Percentiles rank a stretch among this genome's conserved stretches.
phyloP scores from a whole-genome alignment of 1,140 invertebrate species.

The Anoplophora glabripennis region DNA sequence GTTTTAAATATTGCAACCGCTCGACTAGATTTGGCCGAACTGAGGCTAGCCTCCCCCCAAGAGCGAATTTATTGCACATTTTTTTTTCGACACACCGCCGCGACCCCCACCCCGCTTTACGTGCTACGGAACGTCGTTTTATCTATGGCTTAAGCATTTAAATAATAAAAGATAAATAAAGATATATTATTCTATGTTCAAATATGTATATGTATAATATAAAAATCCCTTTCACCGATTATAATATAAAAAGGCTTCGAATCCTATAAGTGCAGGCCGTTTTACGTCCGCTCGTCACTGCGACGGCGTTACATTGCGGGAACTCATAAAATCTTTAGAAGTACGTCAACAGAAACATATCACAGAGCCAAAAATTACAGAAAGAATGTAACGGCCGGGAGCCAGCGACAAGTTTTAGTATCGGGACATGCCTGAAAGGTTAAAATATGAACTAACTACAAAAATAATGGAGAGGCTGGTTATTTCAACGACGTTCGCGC shows the following conservation, averaged over 20 bases:
- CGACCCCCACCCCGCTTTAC: slow-evolving; percentile 2
- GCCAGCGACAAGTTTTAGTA: slow-evolving; percentile 7
- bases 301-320: slow-evolving; percentile 24
- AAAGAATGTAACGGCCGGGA: slow-evolving; percentile 1
- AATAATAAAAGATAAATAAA: slow-evolving; percentile 23
- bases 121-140: slow-evolving; percentile 10
- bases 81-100: background rate
- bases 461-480: slow-evolving; percentile 13
- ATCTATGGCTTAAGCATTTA: slow-evolving; percentile 14
- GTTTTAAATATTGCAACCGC: background rate
- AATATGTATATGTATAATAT: slow-evolving; percentile 31
- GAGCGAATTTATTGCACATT: slow-evolving; percentile 18
- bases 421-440: background rate
- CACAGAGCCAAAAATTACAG: slow-evolving; percentile 41
- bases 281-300: slow-evolving; percentile 18
- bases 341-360: slow-evolving; percentile 39
- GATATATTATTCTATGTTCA: slow-evolving; percentile 18
- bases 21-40: background rate
- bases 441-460: background rate
- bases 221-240: slow-evolving; percentile 44
- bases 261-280: slow-evolving; percentile 17
- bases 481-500: too few relatives aligned
- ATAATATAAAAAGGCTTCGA: slow-evolving; percentile 36
- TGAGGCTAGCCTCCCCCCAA: background rate
- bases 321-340: slow-evolving; percentile 34